Base-by-base conservation (phyloP, 2,113 vertebrate species). In the Sylvia atricapilla region DNA sequence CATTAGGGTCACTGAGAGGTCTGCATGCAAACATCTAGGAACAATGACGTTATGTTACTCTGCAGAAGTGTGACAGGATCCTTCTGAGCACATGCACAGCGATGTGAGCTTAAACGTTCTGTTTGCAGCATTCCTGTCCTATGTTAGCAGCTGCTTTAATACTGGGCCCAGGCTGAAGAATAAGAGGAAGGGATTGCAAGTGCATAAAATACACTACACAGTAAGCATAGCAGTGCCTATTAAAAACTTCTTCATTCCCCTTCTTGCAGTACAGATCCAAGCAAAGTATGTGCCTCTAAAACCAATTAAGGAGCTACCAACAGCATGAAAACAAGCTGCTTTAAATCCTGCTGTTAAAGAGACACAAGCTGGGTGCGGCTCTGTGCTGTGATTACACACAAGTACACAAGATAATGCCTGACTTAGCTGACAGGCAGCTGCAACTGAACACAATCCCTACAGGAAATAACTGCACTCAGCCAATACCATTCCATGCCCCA, bases 1-100 rank as follows among this genome's bases (percentile, higher is more conserved):
- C 5, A 18, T 10, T 9, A 58, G 75, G 28, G n/a, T n/a, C 0
- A 0, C n/a, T 16, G 72, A 90, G 66, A 37, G 1, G 1, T 39
- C 17, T 37, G 9, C 15, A 1, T 15, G 24, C 41, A 58, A 35
- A 56, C 41, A 44, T 19, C 72, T 23, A 41, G 87, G 77, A 85
- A 92, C 10, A 33, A 39, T 46, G 88, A 43, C 0, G 0, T 17
- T 23, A 14, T 13, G 21, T 50, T 47, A 47, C n/a, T 30, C 31
- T 82, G 70, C 58, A 79, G 58, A 44, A 60, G 37, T 19, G 49
- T 68, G 82, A 73, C 15, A 30, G 33, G 53, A 56, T 82, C 74
- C 55, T 63, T 59, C 60, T 50, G 33, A 43, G 39, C 82, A 81
- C 58, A 10, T 14, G 74, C 53, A 44, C 47, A 39, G 43, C 39